Evolutionary conservation across 1,140 invertebrate genomes (phyloP), one percentile per base, ranked within the genome.

Genomic region (Calliopsis andreniformis): DNA sequence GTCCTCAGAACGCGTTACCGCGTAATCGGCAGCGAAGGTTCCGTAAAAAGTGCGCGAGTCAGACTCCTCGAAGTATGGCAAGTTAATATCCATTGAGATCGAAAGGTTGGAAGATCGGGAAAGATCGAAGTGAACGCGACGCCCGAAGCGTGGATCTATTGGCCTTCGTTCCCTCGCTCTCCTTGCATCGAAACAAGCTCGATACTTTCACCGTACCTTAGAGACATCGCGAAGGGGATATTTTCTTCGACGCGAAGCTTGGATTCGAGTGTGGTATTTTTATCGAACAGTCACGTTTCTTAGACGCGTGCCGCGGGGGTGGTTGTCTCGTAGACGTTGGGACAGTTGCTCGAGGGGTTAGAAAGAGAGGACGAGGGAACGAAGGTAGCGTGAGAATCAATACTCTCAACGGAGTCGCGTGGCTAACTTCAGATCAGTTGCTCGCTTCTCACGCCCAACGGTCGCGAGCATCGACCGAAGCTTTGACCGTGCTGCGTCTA

Each of bases 381-480:
- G 42, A 72, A 51, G 39, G 64, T 23, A 68, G 49, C 68, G 70
- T 76, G 68, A 59, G 83, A 85, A 85, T 85, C 83, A 84, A 85
- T 85, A 85, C 83, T 83, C 78, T 78, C 62, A 56, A 66, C 78
- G 28, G 62, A 80, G 56, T 51, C 64, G 42, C 32, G 58, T 62
- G 39, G 58, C 78, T 62, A 76, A 76, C 78, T 80, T 80, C 78
- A 82, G 73, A 73, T 66, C 32, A 55, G 49, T 61, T 62, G 30
- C 62, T 77, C 59, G 66, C 53, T 68, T 45, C 61, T 51, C 62
- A 68, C 79, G 73, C 62, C 62, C 67, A 81, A 81, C 73, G 58
- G 66, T 42, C 66, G 35, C 35, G 72, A 32, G 51, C 55, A 80
- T 77, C 78, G 80, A 81, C 67, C 71, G 66, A 77, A 66, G 32